Conservation (phyloP, 35 echinoderm and acorn worm genomes). For the Holothuria glaberrima region DNA sequence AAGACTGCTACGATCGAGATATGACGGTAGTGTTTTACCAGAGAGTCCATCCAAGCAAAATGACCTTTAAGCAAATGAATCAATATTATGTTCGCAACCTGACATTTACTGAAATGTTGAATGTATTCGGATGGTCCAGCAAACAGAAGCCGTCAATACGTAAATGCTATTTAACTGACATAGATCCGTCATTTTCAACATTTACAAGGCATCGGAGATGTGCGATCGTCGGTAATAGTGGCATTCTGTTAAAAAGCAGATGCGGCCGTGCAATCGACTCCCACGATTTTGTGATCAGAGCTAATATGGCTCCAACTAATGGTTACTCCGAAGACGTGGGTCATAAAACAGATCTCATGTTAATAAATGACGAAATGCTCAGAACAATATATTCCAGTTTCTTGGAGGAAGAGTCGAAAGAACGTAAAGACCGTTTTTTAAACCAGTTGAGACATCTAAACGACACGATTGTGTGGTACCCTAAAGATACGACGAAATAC, state of each 20-base stretch:
- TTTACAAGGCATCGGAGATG: constrained; percentile 30
- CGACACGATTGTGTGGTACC: constrained; percentile 18
- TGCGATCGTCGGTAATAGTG: constrained; percentile 69
- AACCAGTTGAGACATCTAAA: not conserved
- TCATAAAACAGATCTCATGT: constrained; percentile 36
- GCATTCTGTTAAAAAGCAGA: constrained; percentile 53
- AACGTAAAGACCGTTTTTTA: not conserved
- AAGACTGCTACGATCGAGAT: not conserved
- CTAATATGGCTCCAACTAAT: too few relatives aligned
- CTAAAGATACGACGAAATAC: constrained; percentile 6
- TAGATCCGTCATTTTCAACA: not conserved
- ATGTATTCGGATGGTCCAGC: too few relatives aligned
- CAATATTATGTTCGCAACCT: constrained; percentile 1
- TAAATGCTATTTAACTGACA: not conserved
- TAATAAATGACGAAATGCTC: too few relatives aligned
- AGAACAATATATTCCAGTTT: not conserved
- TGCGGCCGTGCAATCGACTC: too few relatives aligned
- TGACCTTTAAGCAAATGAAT: not conserved
- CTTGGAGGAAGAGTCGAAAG: too few relatives aligned
- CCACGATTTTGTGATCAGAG: too few relatives aligned
- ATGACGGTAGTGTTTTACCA: not conserved
- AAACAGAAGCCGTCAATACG: not conserved
- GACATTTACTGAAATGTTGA: not conserved
- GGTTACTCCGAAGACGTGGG: constrained; percentile 57
- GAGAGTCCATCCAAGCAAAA: not conserved